These are phyloP conservation scores for Heloderma charlesbogerti DNA, from an alignment of 2,113 vertebrate species.

Conservation along the genomic window DNA sequence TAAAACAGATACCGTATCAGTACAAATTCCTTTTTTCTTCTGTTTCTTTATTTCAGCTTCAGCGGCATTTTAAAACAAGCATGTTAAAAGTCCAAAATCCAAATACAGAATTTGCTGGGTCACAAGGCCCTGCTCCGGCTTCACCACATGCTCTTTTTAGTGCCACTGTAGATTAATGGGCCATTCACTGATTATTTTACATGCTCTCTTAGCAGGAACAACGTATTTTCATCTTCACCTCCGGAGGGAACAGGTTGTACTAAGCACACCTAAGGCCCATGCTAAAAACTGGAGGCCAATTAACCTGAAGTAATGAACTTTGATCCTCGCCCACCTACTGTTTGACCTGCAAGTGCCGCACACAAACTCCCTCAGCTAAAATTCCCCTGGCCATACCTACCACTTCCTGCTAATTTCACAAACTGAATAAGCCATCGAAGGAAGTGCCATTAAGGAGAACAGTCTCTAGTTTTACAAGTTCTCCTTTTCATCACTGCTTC, in stretches of 20 bases:
- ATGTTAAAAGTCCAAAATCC: constrained; percentile 44
- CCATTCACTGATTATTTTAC: constrained; percentile 68
- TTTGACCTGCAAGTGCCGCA: constrained; percentile 18
- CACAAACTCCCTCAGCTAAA: neutral
- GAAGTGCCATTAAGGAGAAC: rapidly evolving
- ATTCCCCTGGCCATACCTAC: constrained; percentile 41
- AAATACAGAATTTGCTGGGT: constrained; percentile 64
- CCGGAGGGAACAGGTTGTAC: constrained; percentile 42
- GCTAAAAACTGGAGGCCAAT: constrained; percentile 46
- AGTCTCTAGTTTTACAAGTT: rapidly evolving
- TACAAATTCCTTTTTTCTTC: neutral
- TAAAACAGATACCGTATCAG: neutral
- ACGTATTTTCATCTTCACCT: constrained; percentile 62
- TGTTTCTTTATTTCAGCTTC: constrained; percentile 20
- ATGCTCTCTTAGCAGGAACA: constrained; percentile 62
- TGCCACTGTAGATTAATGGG: constrained; percentile 67
- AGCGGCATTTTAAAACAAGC: neutral
- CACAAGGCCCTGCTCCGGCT: constrained; percentile 58
- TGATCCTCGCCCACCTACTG: constrained; percentile 10
- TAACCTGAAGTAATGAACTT: constrained; percentile 35
- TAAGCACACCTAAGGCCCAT: neutral
- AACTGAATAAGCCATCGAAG: neutral
- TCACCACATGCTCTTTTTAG: constrained; percentile 46
- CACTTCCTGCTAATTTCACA: neutral
- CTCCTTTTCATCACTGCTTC: neutral